Evolutionary conservation across 2,113 vertebrate genomes (phyloP), one percentile per base, ranked within the genome.

Genomic region (Indri indri): DNA sequence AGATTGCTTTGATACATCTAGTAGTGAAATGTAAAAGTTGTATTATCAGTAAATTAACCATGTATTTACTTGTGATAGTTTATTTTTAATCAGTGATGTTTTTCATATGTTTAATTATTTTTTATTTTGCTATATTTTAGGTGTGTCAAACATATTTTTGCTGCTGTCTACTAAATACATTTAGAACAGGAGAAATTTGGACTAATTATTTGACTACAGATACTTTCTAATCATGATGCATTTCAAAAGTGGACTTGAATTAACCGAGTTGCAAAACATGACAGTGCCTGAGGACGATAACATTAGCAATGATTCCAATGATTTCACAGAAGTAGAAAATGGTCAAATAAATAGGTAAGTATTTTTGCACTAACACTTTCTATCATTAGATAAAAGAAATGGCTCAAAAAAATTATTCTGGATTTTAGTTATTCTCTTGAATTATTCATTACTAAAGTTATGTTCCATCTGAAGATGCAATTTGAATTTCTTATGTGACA

Each of bases 341-440:
- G 98, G 98, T 45, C 98, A 99, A 52, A 99, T 99, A 98, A 99
- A 99, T 96, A 99, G 99, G 99, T 99, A 92, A 98, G 99, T 98
- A 95, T 97, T 98, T 98, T 98, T 98, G 97, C 96, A 97, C 40
- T 42, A 42, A 42, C 40, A 42, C 54, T 96, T 86, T 73, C 50
- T 95, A 87, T 90, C 92, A 84, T 18, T 54, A 17, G 88, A 47
- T 98, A 93, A 98, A 98, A 96, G 95, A 97, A 90, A 76, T 65
- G 95, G 88, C 96, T 98, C 96, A 97, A 96, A 98, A 98, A 81
- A 97, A 95, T 90, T 77, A 91, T 98, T 98, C 94, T 92, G 54
- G 97, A 97, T 98, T 98, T 98, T 96, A 87, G 88, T 98, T 80
- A 94, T 80, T 95, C 40, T 95, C 59, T 87, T 98, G 98, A 98